Evolutionary conservation across 1,140 invertebrate genomes (phyloP).

Genomic region (Drosophila chauvacae): DNA sequence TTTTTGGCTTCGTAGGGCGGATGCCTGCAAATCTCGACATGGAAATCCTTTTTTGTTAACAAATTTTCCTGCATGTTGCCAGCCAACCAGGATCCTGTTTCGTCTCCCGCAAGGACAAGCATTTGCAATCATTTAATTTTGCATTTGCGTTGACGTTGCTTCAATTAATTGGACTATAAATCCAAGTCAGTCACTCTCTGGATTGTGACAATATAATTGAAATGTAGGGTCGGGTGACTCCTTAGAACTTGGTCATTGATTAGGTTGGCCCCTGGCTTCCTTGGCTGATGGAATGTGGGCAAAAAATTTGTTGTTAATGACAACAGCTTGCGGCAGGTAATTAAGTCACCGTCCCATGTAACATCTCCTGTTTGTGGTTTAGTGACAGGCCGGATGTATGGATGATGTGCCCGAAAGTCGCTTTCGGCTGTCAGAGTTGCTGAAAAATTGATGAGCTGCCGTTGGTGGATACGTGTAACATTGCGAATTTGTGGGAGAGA

Average conservation of each 20-base stretch:
- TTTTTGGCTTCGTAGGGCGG: constrained; percentile 6
- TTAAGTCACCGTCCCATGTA: constrained; percentile 27
- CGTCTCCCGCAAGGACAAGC: constrained; percentile 30
- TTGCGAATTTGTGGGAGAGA: constrained; percentile 5
- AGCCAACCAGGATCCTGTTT: constrained; percentile 4
- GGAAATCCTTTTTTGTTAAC: constrained; percentile 65
- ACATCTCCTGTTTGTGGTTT: constrained; percentile 28
- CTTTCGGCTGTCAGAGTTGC: constrained; percentile 49
- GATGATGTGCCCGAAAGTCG: constrained; percentile 52
- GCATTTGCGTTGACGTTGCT: constrained; percentile 59
- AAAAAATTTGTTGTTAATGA: constrained; percentile 46
- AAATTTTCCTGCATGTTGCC: constrained; percentile 44
- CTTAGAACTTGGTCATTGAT: constrained; percentile 14
- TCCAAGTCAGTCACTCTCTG: constrained; percentile 34
- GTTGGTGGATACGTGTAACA: background rate
- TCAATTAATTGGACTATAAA: constrained; percentile 70
- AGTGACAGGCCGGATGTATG: constrained; percentile 24
- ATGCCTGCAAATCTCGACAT: constrained; percentile 46
- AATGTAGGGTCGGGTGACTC: background rate
- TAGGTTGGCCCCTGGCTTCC: background rate
- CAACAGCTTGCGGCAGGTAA: constrained; percentile 48
- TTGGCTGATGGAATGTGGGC: background rate
- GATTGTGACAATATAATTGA: constrained; percentile 49
- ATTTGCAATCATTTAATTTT: constrained; percentile 68
- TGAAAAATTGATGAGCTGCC: constrained; percentile 67